A percentile compares a stretch with the other conserved stretches of the same genome.
Evolutionary conservation across 1,140 invertebrate genomes (phyloP).

Genomic region (Drosophila trapezifrons): DNA sequence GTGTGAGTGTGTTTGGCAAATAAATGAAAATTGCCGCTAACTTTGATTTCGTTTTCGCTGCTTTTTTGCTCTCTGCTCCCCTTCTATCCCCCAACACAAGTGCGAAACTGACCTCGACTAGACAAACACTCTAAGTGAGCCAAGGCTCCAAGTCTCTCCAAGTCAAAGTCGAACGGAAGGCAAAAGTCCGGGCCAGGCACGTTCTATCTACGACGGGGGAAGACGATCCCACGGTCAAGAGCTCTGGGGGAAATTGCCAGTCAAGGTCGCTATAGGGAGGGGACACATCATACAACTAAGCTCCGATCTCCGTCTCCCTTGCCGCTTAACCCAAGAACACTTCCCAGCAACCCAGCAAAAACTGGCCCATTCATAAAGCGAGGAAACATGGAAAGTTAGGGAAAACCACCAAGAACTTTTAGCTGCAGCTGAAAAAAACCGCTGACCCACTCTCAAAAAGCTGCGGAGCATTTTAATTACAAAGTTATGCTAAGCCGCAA

Average conservation of each 20-base stretch:
- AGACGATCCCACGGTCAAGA: slow-evolving; percentile 37
- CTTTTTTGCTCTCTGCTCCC: not conserved
- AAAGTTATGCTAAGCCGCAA: slow-evolving; percentile 42
- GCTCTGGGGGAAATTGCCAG: slow-evolving; percentile 36
- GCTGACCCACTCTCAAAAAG: slow-evolving; percentile 48
- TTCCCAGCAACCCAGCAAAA: not conserved
- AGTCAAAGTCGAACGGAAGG: slow-evolving; percentile 46
- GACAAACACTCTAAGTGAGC: slow-evolving; percentile 57
- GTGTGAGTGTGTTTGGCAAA: slow-evolving; percentile 55
- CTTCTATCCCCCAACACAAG: not conserved
- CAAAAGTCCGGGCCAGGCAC: slow-evolving; percentile 34
- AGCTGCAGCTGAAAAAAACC: slow-evolving; percentile 22
- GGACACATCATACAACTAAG: slow-evolving; percentile 1
- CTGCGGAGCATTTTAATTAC: slow-evolving; percentile 56
- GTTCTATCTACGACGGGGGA: slow-evolving; percentile 20
- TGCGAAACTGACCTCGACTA: slow-evolving; percentile 50
- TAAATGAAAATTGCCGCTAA: slow-evolving; percentile 66
- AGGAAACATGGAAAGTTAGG: slow-evolving; percentile 13
- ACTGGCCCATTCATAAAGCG: slow-evolving; percentile 26
- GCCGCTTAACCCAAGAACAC: not conserved
- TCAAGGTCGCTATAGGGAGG: slow-evolving; percentile 52
- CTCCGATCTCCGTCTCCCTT: slow-evolving; percentile 11
- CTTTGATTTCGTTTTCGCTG: slow-evolving; percentile 32
- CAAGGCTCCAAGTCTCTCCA: slow-evolving; percentile 41
- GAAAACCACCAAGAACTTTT: slow-evolving; percentile 14